phyloP scores from a whole-genome alignment of 2,888 invertebrate genomes.

The Tipula helvola region DNA sequence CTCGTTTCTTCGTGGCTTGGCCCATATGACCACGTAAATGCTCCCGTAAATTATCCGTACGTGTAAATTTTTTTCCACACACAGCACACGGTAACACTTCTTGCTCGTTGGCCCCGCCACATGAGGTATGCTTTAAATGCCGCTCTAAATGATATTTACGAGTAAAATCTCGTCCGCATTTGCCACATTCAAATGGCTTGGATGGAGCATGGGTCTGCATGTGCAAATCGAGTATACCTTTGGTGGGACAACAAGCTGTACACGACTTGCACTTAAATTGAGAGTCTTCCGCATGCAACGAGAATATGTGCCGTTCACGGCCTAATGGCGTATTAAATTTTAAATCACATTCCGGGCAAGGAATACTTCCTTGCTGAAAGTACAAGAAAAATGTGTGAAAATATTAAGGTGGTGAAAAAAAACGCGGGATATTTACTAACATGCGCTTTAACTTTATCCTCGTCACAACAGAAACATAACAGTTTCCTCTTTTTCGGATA shows the following conservation, averaged over 20 bases:
- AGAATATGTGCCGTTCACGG: conserved; percentile 49
- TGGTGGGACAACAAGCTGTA: conserved; percentile 49
- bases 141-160: conserved; percentile 62
- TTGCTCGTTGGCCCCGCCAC: conserved; percentile 39
- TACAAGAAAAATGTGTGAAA: conserved; percentile 10
- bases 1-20: conserved; percentile 41
- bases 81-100: conserved; percentile 33
- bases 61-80: conserved; percentile 32
- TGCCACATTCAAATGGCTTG: conserved; percentile 49
- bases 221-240: conserved; percentile 50
- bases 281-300: conserved; percentile 54
- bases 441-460: conserved; percentile 33
- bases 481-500: conserved; percentile 5
- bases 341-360: conserved; percentile 52
- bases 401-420: not conserved
- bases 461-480: conserved; percentile 33
- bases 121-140: conserved; percentile 55
- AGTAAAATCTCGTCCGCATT: conserved; percentile 55
- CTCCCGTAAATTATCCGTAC: conserved; percentile 57
- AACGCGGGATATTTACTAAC: conserved; percentile 20
- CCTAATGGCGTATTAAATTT: conserved; percentile 56
- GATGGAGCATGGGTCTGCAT: conserved; percentile 49
- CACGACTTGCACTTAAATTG: conserved; percentile 52
- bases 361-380: conserved; percentile 31
- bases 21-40: conserved; percentile 58